A percentile compares a stretch with the other conserved stretches of the same genome.
phyloP scores from a whole-genome alignment of 2,797 vertebrate genomes.

The Valencia hispanica region DNA sequence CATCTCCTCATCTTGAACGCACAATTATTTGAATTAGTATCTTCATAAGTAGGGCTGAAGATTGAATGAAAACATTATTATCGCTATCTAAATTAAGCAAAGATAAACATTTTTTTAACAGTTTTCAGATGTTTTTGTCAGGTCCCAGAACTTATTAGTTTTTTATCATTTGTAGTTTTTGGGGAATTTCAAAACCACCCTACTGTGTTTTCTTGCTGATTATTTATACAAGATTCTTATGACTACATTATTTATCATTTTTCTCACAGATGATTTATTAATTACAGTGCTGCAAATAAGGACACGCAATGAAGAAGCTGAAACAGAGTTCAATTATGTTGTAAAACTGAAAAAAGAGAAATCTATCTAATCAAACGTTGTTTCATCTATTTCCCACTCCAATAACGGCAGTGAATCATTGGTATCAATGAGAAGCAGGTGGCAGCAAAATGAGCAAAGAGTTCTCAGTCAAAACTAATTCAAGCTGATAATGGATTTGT shows the following conservation, averaged over 20 bases:
- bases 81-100: slow-evolving; percentile 18
- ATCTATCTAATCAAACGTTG: slow-evolving; percentile 24
- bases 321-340: slow-evolving; percentile 32
- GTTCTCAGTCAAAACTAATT: slow-evolving; percentile 40
- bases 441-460: slow-evolving; percentile 57
- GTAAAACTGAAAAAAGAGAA: slow-evolving; percentile 22
- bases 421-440: slow-evolving; percentile 56
- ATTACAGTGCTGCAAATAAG: slow-evolving; percentile 33
- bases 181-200: slow-evolving; percentile 23
- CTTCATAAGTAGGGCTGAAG: not conserved
- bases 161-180: slow-evolving; percentile 34
- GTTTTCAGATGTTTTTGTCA: slow-evolving; percentile 21
- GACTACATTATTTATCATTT: slow-evolving; percentile 54
- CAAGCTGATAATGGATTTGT: slow-evolving; percentile 31
- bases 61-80: slow-evolving; percentile 5
- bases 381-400: slow-evolving; percentile 4
- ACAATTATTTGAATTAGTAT: not conserved
- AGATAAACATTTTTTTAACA: slow-evolving; percentile 21
- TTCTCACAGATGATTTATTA: slow-evolving; percentile 55
- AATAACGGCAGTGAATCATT: slow-evolving; percentile 45
- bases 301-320: slow-evolving; percentile 42
- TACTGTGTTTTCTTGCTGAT: slow-evolving; percentile 33
- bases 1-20: slow-evolving; percentile 11
- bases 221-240: slow-evolving; percentile 37
- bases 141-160: not conserved